Evolutionary conservation across 2,888 invertebrate genomes (phyloP), one percentile per base, ranked within the genome.

Genomic region (Nymphalis urticae): DNA sequence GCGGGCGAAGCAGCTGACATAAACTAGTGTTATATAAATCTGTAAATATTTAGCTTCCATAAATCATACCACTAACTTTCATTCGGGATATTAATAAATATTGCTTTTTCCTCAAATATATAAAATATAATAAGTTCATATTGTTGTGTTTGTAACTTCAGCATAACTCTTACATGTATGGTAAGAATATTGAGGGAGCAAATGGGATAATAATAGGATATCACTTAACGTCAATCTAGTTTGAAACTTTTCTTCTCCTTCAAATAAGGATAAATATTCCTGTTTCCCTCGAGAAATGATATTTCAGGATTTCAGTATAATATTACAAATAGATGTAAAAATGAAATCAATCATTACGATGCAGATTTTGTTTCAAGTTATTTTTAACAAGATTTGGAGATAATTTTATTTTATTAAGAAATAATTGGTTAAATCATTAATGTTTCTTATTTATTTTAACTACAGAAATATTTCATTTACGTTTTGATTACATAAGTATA

Each of bases 251-350:
- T 62, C 16, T 32, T 54, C 60, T 54, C 48, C 19, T 58, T 62
- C 54, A 42, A 64, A 70, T 58, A 62, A 65, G 65, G 68, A 72
- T 48, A 64, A 64, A 69, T 69, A 67, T 56, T 62, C 50, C 42
- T 7, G 36, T 36, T 42, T 62, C 64, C 48, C 8, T 47, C 70
- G 67, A 67, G 67, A 61, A 64, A 67, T 48, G 54, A 72, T 60
- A 64, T 66, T 56, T 48, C 42, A 50, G 53, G 48, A 66, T 32
- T 50, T 58, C 24, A 42, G 48, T 54, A 32, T 42, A 56, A 47
- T 65, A 16, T 32, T 51, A 48, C 48, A 66, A 48, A 42, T 62
- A 58, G 21, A 24, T 65, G 32, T 36, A 62, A 50, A 50, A 58
- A 48, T 56, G 19, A 50, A 62, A 62, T 67, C 62, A 62, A 67